phyloP scores from a whole-genome alignment of 1,140 invertebrate genomes.

The Brachionus rotundiformis region DNA sequence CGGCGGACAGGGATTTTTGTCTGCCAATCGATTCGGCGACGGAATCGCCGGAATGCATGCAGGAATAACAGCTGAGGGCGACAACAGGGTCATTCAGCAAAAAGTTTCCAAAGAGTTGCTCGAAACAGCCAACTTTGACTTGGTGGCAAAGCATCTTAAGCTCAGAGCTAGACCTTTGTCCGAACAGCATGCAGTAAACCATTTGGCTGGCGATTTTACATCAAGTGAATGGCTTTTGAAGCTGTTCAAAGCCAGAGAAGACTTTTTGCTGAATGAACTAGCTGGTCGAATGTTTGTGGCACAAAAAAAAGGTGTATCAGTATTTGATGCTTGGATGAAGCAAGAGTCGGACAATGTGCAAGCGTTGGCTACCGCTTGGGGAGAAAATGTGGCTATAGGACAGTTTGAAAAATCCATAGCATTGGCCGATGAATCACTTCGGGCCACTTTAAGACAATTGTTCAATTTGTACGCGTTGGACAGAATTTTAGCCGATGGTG shows the following conservation, averaged over 20 bases:
- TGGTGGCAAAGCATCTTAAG: neutral
- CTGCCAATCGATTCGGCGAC: conserved; percentile 56
- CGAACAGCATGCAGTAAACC: conserved; percentile 57
- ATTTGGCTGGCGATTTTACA: conserved; percentile 53
- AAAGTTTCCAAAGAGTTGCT: conserved; percentile 55
- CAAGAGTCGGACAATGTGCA: conserved; percentile 58
- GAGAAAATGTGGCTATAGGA: conserved; percentile 57
- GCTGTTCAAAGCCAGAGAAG: conserved; percentile 56
- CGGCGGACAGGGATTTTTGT: conserved; percentile 61
- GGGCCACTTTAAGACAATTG: conserved; percentile 55
- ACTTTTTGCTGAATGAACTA: conserved; percentile 55
- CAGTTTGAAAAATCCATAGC: conserved; percentile 55
- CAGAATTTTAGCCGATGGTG: conserved; percentile 55
- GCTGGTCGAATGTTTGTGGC: conserved; percentile 55
- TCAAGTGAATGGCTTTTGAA: conserved; percentile 54
- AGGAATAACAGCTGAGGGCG: conserved; percentile 61
- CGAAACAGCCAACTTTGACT: neutral
- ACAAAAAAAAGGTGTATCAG: conserved; percentile 55
- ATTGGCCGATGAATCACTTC: conserved; percentile 53
- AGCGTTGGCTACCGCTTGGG: conserved; percentile 57
- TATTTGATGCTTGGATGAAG: conserved; percentile 60
- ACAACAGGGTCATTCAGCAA: conserved; percentile 61
- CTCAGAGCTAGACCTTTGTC: conserved; percentile 42
- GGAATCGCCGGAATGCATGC: conserved; percentile 56
- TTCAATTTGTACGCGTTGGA: conserved; percentile 56